Evolutionary conservation across 2,113 vertebrate genomes (phyloP), one percentile per base, ranked within the genome.

Genomic region (Anarhynchus alexandrinus): DNA sequence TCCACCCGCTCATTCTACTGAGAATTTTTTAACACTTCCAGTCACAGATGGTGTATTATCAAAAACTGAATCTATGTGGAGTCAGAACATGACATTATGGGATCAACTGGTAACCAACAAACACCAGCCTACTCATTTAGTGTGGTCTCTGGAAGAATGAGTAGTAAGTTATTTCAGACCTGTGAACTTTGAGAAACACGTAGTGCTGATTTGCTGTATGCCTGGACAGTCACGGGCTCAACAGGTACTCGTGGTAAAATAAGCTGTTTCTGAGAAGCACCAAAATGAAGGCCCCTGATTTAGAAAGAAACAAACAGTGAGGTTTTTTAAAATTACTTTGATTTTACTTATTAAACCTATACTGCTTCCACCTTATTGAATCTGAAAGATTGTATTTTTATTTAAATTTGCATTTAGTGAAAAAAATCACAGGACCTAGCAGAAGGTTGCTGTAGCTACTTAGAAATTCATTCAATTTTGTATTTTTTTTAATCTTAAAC

Each of bases 251-350:
- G 79, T 25, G 98, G 97, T 29, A 97, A 91, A 51, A 94, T 8
- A 76, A 98, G 97, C 70, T 94, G 71, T 73, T 98, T 94, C 93
- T 95, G 94, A 84, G 97, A 65, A 90, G 97, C 79, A 59, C 98
- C 97, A 74, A 82, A 30, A 47, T 94, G 94, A 83, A 98, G 87
- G 15, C 70, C 87, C 99, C 99, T 99, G 97, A 38, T 78, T 76
- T 38, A 49, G 87, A 94, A 62, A 94, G 45, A 90, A 91, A 84
- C 8, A 78, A 72, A 72, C 16, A 95, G 57, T 61, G 64, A 94
- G 57, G 43, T 34, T 64, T 51, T n/a, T 15, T 65, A 90, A 71
- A 55, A 3, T 22, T 1, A 10, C 17, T 26, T 30, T 13, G 15
- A 15, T 79, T 67, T 82, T 43, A 45, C 40, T 40, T 55, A 13